A percentile compares a stretch with the other conserved stretches of the same genome.
Conservation (phyloP, 2,113 vertebrate genomes). For the Callocephalon fimbriatum region DNA sequence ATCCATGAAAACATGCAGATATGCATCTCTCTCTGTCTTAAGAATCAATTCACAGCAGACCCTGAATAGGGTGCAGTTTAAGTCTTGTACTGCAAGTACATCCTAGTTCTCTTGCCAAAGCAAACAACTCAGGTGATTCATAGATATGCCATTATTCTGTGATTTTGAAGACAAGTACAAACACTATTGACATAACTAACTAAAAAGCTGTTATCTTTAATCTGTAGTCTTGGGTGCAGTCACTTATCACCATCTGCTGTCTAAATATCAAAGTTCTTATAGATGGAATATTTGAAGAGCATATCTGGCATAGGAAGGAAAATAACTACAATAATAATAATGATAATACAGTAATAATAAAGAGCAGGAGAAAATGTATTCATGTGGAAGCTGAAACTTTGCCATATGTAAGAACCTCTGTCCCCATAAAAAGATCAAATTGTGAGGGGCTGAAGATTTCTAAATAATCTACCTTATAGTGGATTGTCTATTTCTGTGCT, state of each 20-base stretch:
- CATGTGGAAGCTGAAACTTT: conserved; percentile 8
- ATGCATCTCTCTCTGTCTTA: not conserved
- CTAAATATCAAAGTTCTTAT: conserved; percentile 11
- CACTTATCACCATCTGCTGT: conserved; percentile 27
- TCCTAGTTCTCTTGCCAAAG: not conserved
- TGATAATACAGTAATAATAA: not conserved
- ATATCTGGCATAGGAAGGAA: not conserved
- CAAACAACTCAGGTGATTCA: not conserved
- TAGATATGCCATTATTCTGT: not conserved
- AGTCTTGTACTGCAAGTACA: not conserved
- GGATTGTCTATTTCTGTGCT: conserved; percentile 42
- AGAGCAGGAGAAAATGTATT: not conserved
- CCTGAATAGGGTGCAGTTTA: not conserved
- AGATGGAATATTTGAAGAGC: not conserved
- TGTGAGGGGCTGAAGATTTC: conserved; percentile 39
- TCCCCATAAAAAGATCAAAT: conserved; percentile 27
- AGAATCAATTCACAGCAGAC: not conserved
- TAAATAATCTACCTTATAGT: not conserved
- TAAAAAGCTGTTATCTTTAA: not conserved
- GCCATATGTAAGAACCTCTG: not conserved
- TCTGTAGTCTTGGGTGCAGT: not conserved
- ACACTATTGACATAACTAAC: not conserved
- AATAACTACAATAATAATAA: not conserved
- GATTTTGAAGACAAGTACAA: not conserved
- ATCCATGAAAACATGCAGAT: not conserved